Evolutionary conservation across 2,797 vertebrate species (phyloP), one percentile per base, ranked within the genome.

Genomic region (Chromis chromis): DNA sequence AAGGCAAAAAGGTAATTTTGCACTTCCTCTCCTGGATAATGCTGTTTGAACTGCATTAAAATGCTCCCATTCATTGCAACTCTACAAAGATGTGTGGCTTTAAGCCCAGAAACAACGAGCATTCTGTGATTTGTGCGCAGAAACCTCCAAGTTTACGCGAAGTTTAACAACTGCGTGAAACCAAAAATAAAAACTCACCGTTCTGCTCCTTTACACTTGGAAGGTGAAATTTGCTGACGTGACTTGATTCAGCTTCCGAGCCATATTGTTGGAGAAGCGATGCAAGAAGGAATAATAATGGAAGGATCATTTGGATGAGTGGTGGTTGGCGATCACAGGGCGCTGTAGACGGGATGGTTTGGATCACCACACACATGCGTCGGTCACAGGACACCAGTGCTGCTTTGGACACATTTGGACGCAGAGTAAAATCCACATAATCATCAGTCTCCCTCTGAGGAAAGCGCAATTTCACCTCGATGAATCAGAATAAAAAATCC

Each of bases 261-360:
- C 95, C 95, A 92, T 92, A 93, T 80, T 93, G 95, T 90, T 93
- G 97, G 94, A 96, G 94, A 95, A 96, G 96, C 92, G 95, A 95
- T 95, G 95, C 95, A 93, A 99, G 95, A 88, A 96, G 95, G 93
- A 97, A 89, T 83, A 97, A 82, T 88, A 96, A 96, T 95, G 95
- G 90, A 93, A 96, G 96, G 96, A 96, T 97, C 98, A 98, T 99
- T 97, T 96, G 97, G 97, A 96, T 96, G 92, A 94, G 90, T 90
- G 92, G 93, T 94, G 88, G 90, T 91, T 77, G 91, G 93, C 92
- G 83, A 93, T 94, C 78, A 82, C 94, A 92, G 90, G 91, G 84
- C 90, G 86, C 93, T 93, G 93, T 83, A 89, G 92, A 94, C 90
- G 85, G 93, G 86, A 89, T 83, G 93, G 86, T 94, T 83, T 92